Percentiles rank a stretch among this genome's conserved stretches.
Conservation (phyloP, 2,113 vertebrate species). For the Odocoileus hemionus region DNA sequence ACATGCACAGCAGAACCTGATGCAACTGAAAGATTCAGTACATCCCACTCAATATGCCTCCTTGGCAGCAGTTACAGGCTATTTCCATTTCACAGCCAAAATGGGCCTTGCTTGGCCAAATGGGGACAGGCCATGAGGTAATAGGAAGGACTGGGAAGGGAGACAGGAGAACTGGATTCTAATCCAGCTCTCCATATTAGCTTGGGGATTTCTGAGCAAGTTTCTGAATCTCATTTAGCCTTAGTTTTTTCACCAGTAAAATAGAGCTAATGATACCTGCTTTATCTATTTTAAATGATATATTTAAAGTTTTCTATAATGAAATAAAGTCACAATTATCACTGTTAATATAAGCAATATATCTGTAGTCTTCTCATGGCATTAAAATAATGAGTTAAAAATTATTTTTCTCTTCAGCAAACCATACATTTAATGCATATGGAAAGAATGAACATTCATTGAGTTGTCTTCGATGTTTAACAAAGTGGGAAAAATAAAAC, state of each 20-base stretch:
- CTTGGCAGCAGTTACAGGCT: constrained; percentile 33
- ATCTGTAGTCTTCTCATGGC: neutral
- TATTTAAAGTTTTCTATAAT: neutral
- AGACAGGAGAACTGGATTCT: constrained; percentile 21
- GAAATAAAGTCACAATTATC: neutral
- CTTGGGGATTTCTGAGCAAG: constrained; percentile 7
- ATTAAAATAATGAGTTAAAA: constrained; percentile 35
- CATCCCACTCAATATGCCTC: constrained; percentile 58
- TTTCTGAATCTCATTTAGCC: neutral
- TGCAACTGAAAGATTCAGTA: constrained; percentile 38
- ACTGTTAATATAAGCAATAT: neutral
- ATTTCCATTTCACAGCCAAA: constrained; percentile 8
- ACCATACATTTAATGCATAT: constrained; percentile 42
- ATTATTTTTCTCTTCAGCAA: constrained; percentile 50
- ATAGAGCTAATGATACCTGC: neutral
- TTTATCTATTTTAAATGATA: neutral
- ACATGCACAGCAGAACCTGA: constrained; percentile 49
- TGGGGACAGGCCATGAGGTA: neutral
- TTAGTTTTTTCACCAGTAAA: constrained; percentile 7
- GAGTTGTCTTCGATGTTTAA: constrained; percentile 57
- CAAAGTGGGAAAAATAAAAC: constrained; percentile 54
- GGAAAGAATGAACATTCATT: constrained; percentile 36
- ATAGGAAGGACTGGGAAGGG: neutral
- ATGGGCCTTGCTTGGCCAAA: neutral
- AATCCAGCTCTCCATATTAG: neutral